Evolutionary conservation across 2,797 vertebrate species (phyloP).

Genomic region (Gambusia yucatana): DNA sequence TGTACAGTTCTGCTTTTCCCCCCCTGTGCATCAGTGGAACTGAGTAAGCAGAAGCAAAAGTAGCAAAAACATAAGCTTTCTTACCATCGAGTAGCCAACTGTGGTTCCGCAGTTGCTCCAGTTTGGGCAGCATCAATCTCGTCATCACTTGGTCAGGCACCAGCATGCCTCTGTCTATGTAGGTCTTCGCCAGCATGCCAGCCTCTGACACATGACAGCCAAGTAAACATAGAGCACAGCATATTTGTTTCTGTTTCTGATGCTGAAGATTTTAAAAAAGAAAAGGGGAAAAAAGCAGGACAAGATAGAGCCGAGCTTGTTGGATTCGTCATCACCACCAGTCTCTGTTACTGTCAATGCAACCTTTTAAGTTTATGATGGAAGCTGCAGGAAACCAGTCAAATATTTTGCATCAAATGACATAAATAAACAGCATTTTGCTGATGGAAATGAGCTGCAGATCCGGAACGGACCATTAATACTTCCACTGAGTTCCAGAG

Average conservation of each 20-base stretch:
- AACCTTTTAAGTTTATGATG: slow-evolving; percentile 6
- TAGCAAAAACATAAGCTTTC: slow-evolving; percentile 25
- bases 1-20: not conserved
- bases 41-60: not conserved
- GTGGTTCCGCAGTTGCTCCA: slow-evolving; percentile 85
- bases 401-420: too few species aligned
- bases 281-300: not conserved
- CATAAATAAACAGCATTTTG: too few species aligned
- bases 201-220: slow-evolving; percentile 60
- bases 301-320: not conserved
- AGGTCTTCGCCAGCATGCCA: slow-evolving; percentile 87
- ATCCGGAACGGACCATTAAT: not conserved
- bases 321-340: not conserved
- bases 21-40: not conserved
- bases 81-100: slow-evolving; percentile 94
- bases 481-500: not conserved
- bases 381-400: not conserved
- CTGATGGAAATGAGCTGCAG: too few species aligned
- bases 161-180: slow-evolving; percentile 87
- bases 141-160: slow-evolving; percentile 95
- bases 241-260: slow-evolving; percentile 10
- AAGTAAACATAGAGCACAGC: slow-evolving; percentile 13
- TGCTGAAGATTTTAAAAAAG: not conserved
- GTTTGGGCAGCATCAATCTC: slow-evolving; percentile 84
- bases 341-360: not conserved